These are phyloP conservation scores for Microdon myrmicae DNA, from an alignment of 2,888 invertebrate genomes.

Conservation along the genomic window DNA sequence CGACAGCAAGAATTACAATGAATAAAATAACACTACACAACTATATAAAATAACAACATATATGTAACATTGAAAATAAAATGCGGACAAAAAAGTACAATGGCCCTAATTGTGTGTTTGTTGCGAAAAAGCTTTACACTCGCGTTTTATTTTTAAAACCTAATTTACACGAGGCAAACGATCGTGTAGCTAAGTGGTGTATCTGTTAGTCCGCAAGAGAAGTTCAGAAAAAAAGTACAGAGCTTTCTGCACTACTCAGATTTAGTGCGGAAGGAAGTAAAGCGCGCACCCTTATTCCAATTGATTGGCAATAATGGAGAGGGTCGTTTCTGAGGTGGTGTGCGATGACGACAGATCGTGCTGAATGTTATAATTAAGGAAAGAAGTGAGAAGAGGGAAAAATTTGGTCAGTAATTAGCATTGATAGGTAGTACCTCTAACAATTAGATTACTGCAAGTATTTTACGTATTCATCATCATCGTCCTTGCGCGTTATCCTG, in stretches of 20 bases:
- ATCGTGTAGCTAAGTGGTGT: conserved; percentile 22
- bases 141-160: conserved; percentile 43
- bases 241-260: conserved; percentile 35
- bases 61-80: conserved; percentile 24
- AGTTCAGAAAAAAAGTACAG: conserved; percentile 26
- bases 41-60: no score
- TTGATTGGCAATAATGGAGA: no score
- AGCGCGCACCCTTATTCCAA: conserved; percentile 51
- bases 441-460: no score
- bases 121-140: conserved; percentile 48
- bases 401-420: no score
- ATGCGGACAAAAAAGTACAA: conserved; percentile 45
- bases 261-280: conserved; percentile 34
- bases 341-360: no score
- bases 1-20: conserved; percentile 26
- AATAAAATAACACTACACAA: no score
- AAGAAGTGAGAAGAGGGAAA: no score
- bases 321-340: no score
- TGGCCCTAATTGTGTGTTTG: conserved; percentile 52
- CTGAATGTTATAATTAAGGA: no score
- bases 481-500: no score
- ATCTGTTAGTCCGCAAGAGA: conserved; percentile 31
- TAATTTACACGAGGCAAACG: conserved; percentile 35
- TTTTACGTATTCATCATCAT: no score
- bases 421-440: no score